Conservation (phyloP, 2,113 vertebrate species). For the Mystacornis crossleyi region DNA sequence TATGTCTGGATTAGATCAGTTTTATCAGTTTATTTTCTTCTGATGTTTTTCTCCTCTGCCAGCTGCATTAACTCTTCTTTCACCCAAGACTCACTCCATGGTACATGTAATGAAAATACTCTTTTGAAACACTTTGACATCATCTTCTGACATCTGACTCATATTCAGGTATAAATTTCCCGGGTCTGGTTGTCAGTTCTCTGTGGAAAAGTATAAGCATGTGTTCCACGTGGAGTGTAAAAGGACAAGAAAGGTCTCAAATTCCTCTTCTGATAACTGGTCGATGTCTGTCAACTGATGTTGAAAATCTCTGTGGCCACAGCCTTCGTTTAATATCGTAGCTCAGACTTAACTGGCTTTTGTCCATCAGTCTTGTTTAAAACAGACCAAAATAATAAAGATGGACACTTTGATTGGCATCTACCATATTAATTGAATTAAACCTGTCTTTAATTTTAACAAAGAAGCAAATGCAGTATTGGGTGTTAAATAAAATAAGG, state of each 20-base stretch:
- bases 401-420: not conserved
- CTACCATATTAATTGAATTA: not conserved
- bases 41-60: not conserved
- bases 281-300: not conserved
- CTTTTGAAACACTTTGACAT: not conserved
- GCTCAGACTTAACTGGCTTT: not conserved
- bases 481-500: not conserved
- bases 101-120: not conserved
- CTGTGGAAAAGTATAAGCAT: not conserved
- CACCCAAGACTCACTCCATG: not conserved
- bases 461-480: not conserved
- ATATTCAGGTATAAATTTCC: not conserved
- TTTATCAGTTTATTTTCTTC: conserved; percentile 23
- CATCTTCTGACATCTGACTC: not conserved
- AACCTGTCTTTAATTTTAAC: not conserved
- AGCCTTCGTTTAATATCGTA: not conserved
- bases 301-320: not conserved
- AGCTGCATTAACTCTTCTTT: not conserved
- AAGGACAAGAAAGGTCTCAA: not conserved
- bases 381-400: not conserved
- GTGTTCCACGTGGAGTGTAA: not conserved
- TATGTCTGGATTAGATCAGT: conserved; percentile 16
- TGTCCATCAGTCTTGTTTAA: not conserved
- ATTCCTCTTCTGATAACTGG: not conserved
- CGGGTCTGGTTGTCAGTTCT: not conserved